Percentiles rank a stretch among this genome's conserved stretches.
phyloP scores from a whole-genome alignment of 2,113 vertebrate species.

The Athene noctua region DNA sequence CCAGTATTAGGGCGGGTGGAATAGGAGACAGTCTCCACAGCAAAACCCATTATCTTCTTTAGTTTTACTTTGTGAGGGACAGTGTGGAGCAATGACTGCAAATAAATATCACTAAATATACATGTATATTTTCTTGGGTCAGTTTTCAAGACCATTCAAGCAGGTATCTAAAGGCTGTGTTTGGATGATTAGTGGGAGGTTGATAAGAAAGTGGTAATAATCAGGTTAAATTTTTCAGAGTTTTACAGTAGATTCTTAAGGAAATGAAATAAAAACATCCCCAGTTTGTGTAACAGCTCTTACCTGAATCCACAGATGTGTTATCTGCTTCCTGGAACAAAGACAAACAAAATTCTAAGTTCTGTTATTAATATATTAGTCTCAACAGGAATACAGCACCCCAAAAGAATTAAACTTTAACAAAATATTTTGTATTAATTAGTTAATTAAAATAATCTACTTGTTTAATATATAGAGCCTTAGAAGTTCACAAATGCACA shows the following conservation, averaged over 20 bases:
- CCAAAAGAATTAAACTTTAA: neutral
- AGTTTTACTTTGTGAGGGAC: neutral
- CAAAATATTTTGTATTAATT: neutral
- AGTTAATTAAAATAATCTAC: neutral
- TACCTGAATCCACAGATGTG: neutral
- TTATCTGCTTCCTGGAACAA: neutral
- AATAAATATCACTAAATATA: neutral
- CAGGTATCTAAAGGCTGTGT: neutral
- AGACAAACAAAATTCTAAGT: neutral
- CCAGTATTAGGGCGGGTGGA: neutral
- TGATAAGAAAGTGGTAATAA: neutral
- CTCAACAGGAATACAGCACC: neutral
- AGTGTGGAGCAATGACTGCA: neutral
- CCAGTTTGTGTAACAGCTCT: neutral
- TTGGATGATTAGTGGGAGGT: neutral
- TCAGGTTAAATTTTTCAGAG: neutral
- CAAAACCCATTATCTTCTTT: neutral
- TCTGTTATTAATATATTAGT: neutral
- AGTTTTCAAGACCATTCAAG: neutral
- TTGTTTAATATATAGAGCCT: neutral
- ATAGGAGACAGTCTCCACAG: neutral
- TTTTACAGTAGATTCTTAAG: neutral
- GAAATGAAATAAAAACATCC: neutral
- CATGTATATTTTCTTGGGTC: neutral
- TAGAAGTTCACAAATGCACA: neutral